Base-by-base conservation (phyloP, 2,113 vertebrate species). In the Carassius carassius region DNA sequence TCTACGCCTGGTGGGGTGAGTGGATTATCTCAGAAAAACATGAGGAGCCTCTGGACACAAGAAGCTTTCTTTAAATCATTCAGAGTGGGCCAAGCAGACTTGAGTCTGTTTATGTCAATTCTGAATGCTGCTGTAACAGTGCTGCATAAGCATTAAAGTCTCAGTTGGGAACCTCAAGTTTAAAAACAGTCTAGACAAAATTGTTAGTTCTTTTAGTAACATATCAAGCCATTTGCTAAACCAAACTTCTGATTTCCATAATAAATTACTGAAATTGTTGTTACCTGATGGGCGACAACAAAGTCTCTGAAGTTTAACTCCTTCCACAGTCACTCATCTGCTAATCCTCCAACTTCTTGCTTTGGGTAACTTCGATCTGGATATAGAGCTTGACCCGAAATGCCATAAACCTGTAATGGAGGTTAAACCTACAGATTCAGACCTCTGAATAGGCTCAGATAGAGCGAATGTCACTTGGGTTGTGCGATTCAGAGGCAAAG, bases 21-120 rank as follows among this genome's bases (percentile, higher is more conserved):
- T 91, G 91, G 94, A 93, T 93, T 92, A 94, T 94, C 94, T 94
- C 93, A 93, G 92, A 92, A 93, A 94, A 93, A 94, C 93, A 94
- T 92, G 93, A 93, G 92, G 91, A 92, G 90, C 65, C 77, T 90
- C 74, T 76, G 91, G 94, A 94, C 93, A 95, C 93, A 94, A 94
- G 93, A 91, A 92, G 93, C 94, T 94, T 94, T 95, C 92, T 95
- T 94, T 91, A 86, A 87, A 69, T 65, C 85, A 25, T 37, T 62
- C 85, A 75, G 93, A 94, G 94, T 95, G 94, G 94, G 93, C 89
- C 85, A 91, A 88, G 87, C 89, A 85, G 88, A 91, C 89, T 89
- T 67, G 87, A 89, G 85, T 89, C 93, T 89, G 70, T 89, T 91
- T 86, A 73, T 79, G 81, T 73, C 79, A 76, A 79, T 86, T 82